Conservation (phyloP, 2,797 vertebrate species). For the Chloroceryle amazona region DNA sequence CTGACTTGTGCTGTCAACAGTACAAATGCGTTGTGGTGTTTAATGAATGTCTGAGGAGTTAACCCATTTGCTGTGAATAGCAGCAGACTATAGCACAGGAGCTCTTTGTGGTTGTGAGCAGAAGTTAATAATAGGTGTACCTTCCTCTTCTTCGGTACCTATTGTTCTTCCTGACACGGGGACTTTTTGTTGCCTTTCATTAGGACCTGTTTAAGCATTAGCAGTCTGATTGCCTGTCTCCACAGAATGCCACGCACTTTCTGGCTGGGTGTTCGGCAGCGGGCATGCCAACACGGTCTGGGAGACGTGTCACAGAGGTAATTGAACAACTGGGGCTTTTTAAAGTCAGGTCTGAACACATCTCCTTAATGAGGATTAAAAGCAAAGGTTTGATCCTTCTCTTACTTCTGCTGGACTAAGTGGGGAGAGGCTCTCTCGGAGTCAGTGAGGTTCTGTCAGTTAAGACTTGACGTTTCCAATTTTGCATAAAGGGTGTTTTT, state of each 20-base stretch:
- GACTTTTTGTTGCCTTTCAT: conserved; percentile 2
- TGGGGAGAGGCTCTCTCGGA: neutral
- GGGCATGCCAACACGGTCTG: neutral
- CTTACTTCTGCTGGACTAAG: neutral
- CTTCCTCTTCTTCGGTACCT: conserved; percentile 1
- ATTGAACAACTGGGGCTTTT: neutral
- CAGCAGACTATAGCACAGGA: neutral
- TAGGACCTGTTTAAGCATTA: conserved; percentile 41
- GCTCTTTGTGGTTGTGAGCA: neutral
- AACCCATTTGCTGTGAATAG: conserved; percentile 4
- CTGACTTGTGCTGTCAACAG: conserved; percentile 32
- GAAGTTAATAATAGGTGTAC: neutral
- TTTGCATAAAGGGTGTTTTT: neutral
- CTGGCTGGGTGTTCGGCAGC: neutral
- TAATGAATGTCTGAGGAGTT: neutral
- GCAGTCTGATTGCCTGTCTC: conserved; percentile 18
- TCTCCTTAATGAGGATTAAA: neutral
- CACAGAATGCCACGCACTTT: neutral
- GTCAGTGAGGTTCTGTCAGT: neutral
- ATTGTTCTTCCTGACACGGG: conserved; percentile 2
- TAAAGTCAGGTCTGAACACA: neutral
- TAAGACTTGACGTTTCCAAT: neutral
- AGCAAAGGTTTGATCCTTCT: neutral
- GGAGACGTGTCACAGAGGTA: neutral
- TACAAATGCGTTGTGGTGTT: neutral